Evolutionary conservation across 2,113 vertebrate species (phyloP).

Genomic region (Ursus arctos): DNA sequence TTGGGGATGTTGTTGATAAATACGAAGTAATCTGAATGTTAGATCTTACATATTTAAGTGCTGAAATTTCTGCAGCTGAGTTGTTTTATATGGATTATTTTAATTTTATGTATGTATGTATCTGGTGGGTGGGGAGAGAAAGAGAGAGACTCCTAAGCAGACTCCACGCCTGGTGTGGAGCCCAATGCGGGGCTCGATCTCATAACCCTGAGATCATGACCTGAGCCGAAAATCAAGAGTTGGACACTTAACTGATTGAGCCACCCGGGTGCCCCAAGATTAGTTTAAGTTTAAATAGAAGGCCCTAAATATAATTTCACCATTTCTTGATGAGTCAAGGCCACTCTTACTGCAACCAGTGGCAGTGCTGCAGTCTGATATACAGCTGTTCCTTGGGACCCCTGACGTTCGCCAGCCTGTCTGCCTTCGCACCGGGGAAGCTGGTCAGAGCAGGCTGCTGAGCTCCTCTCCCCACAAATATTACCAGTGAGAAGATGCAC

Average conservation of each 20-base stretch:
- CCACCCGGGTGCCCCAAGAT: neutral
- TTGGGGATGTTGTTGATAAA: neutral
- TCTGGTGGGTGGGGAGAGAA: neutral
- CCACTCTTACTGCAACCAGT: neutral
- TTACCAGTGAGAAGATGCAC: neutral
- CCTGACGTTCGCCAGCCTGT: neutral
- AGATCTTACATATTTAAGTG: neutral
- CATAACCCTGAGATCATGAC: neutral
- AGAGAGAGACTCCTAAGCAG: neutral
- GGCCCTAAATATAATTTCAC: neutral
- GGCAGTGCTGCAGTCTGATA: neutral
- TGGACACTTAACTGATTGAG: no score
- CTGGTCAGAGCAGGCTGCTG: neutral
- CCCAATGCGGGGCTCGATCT: neutral
- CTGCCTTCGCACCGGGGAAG: neutral
- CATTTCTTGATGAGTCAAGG: neutral
- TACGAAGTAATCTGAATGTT: neutral
- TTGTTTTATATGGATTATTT: slow-evolving; percentile 5
- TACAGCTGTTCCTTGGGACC: neutral
- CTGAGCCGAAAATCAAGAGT: no score
- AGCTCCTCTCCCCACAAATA: neutral
- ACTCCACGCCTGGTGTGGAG: neutral
- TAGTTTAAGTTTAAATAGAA: slow-evolving; percentile 32
- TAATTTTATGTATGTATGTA: neutral
- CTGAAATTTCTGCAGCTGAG: neutral